Conservation (phyloP, 2,888 invertebrate genomes). For the Cetonia aurata region DNA sequence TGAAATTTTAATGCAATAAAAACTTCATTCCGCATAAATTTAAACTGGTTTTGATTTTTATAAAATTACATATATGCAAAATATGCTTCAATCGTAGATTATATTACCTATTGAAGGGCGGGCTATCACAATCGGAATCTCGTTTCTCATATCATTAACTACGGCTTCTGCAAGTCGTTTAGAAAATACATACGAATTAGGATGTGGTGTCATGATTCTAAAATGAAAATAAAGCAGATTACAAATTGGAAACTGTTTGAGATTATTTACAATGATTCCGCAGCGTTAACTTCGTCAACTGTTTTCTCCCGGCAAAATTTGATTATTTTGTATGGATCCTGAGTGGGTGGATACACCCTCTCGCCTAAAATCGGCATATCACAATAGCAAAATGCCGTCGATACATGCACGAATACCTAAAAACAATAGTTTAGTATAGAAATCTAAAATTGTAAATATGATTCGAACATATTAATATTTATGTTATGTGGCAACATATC, state of each 20-base stretch:
- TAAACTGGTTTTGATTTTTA: no score
- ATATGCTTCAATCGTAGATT: neutral
- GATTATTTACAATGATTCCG: slow-evolving; percentile 69
- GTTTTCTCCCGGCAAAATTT: slow-evolving; percentile 73
- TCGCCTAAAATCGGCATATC: slow-evolving; percentile 81
- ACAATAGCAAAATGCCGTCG: slow-evolving; percentile 91
- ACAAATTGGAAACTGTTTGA: neutral
- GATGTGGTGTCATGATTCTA: slow-evolving; percentile 76
- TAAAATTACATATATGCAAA: no score
- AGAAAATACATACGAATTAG: slow-evolving; percentile 93
- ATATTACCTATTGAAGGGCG: slow-evolving; percentile 43
- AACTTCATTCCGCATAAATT: no score
- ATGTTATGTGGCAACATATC: no score
- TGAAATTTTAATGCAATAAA: no score
- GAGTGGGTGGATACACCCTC: slow-evolving; percentile 76
- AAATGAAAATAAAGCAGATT: slow-evolving; percentile 16
- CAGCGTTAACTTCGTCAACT: slow-evolving; percentile 70
- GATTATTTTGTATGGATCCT: slow-evolving; percentile 73
- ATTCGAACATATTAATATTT: neutral
- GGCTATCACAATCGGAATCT: slow-evolving; percentile 53
- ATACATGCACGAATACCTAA: slow-evolving; percentile 82
- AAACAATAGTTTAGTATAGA: slow-evolving; percentile 46
- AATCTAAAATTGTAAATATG: neutral
- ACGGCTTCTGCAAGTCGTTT: slow-evolving; percentile 88
- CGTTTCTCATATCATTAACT: slow-evolving; percentile 75